These are phyloP conservation scores for Ctenicera cuprea DNA, from an alignment of 2,888 invertebrate genomes.

Conservation along the genomic window DNA sequence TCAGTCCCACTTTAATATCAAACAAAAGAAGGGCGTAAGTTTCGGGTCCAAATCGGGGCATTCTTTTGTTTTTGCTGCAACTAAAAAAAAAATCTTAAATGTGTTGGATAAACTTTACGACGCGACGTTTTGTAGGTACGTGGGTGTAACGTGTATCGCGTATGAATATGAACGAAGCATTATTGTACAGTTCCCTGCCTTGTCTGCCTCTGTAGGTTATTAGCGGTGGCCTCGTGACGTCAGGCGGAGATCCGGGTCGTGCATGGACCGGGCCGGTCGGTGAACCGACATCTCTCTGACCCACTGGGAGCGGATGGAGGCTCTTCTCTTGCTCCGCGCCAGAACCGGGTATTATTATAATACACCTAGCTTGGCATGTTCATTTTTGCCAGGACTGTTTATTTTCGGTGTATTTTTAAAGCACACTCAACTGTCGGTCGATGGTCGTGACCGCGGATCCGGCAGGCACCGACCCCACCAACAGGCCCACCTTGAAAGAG, in stretches of 20 bases:
- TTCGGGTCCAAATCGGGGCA: no score
- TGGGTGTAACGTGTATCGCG: conserved; percentile 2
- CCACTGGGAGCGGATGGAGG: conserved; percentile 42
- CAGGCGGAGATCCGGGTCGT: conserved; percentile 61
- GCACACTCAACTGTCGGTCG: background rate
- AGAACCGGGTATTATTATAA: conserved; percentile 2
- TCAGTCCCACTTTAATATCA: no score
- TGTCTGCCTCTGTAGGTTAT: conserved; percentile 45
- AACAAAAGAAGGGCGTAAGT: no score
- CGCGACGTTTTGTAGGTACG: background rate
- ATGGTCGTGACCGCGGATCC: conserved; percentile 12
- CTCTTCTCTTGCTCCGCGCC: conserved; percentile 18
- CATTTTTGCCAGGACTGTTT: conserved; percentile 2
- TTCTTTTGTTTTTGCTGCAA: background rate
- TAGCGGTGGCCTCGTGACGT: conserved; percentile 61
- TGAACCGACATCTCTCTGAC: conserved; percentile 60
- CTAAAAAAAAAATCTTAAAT: background rate
- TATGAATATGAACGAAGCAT: conserved; percentile 19
- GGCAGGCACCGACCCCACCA: conserved; percentile 22
- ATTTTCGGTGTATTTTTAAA: conserved; percentile 13
- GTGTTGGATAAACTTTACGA: background rate
- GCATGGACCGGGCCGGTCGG: conserved; percentile 58
- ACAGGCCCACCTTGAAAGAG: conserved; percentile 15
- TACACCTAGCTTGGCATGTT: background rate
- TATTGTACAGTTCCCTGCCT: conserved; percentile 25